A percentile compares a stretch with the other conserved stretches of the same genome.
Conservation (phyloP, 2,888 invertebrate genomes). For the Zootermopsis nevadensis region DNA sequence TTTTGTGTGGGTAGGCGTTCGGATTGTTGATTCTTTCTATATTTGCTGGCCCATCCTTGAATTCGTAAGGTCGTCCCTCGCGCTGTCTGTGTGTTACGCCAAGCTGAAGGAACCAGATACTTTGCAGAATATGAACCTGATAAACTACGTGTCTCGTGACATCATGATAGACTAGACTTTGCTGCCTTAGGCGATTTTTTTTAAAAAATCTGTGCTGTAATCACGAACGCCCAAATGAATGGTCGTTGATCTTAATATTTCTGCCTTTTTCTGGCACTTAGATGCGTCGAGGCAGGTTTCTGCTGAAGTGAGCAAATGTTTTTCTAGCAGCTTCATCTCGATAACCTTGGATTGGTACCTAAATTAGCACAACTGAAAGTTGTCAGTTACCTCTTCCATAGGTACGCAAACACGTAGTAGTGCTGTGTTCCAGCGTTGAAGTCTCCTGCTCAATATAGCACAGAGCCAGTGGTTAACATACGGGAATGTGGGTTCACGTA, state of each 20-base stretch:
- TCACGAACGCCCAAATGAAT: constrained; percentile 5
- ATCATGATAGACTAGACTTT: constrained; percentile 2
- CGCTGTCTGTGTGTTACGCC: neutral
- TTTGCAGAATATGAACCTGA: neutral
- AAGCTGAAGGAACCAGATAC: neutral
- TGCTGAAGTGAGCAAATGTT: constrained; percentile 1
- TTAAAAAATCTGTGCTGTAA: constrained; percentile 10
- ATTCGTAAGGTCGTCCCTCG: too few species aligned
- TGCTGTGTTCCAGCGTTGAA: too few species aligned
- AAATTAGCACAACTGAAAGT: constrained; percentile 28
- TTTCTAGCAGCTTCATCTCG: neutral
- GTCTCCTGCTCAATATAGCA: too few species aligned
- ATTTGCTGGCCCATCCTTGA: too few species aligned
- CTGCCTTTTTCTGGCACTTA: constrained; percentile 23
- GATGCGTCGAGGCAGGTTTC: neutral
- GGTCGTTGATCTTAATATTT: constrained; percentile 26
- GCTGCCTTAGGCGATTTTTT: neutral
- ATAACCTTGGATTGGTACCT: constrained; percentile 7
- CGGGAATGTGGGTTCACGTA: too few species aligned
- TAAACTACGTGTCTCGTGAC: neutral
- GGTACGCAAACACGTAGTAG: neutral
- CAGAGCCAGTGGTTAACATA: too few species aligned
- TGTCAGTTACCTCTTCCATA: neutral
- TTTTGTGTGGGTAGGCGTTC: too few species aligned
- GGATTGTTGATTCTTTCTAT: too few species aligned